Base-by-base conservation (phyloP, 2,888 invertebrate genomes). In the Meghimatium bilineatum region DNA sequence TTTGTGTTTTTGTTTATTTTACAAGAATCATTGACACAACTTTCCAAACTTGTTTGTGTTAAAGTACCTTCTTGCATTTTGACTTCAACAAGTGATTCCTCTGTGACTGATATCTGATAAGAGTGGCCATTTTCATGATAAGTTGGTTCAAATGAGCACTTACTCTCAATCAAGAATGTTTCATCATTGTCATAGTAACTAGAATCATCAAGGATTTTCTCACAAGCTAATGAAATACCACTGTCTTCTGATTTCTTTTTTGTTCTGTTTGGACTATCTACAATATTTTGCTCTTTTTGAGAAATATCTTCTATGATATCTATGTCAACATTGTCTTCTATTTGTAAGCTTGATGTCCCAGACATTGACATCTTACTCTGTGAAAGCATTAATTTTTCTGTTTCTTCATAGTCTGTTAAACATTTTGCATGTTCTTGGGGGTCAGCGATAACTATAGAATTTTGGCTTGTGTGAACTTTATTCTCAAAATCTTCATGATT, bases 191-290 rank as follows among this genome's bases (percentile, higher is more conserved):
- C 71, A 6, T 32, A 23, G 56, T 34, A 23, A n/a, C n/a, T 71
- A 14, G 17, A 14, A 20, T 83, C 78, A n/a, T 71, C 71, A 49
- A 26, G 26, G 34, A 14, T 83, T 71, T 77, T 78, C 38, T 83
- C 78, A 74, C 49, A 36, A 44, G 77, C 8, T 12, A 77, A 83
- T 29, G 83, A 83, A 20, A 83, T 52, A 23, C 83, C 83, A 71
- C 83, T 83, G 66, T 83, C 83, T 60, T 56, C 78, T 23, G 83
- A 83, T 71, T 83, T 83, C 36, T 66, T 83, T 38, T 49, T 36
- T 60, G 29, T 76, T 71, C 78, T 38, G 14, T 44, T 74, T 1
- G 1, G 34, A 0, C 56, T 32, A 17, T 26, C 23, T 17, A 8
- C 32, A 23, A 10, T 32, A 52, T 23, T 80, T 10, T 32, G 5